Evolutionary conservation across 2,888 invertebrate species (phyloP).

Genomic region (Hesperia comma): DNA sequence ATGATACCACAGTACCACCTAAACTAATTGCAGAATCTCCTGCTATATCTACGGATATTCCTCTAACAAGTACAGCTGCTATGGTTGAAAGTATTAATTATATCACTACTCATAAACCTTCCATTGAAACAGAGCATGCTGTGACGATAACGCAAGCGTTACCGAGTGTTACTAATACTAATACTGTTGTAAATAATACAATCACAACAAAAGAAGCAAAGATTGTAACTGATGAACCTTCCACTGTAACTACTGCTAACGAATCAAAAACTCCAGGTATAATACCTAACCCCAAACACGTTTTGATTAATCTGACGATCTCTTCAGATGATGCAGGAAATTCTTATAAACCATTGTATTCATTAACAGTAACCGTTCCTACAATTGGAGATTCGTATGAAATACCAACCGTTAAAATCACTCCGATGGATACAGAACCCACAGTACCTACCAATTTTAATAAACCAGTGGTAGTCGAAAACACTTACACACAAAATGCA

Average conservation of each 20-base stretch:
- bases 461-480: slow-evolving; percentile 71
- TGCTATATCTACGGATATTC: slow-evolving; percentile 44
- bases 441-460: slow-evolving; percentile 73
- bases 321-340: slow-evolving; percentile 85
- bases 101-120: slow-evolving; percentile 54
- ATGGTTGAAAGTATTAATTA: slow-evolving; percentile 46
- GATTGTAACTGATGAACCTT: slow-evolving; percentile 46
- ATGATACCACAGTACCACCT: slow-evolving; percentile 44
- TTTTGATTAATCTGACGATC: slow-evolving; percentile 92
- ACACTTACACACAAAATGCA: slow-evolving; percentile 50
- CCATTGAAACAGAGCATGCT: slow-evolving; percentile 60
- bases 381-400: slow-evolving; percentile 82
- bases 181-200: slow-evolving; percentile 51
- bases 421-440: slow-evolving; percentile 73
- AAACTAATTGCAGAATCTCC: slow-evolving; percentile 41
- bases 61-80: slow-evolving; percentile 50
- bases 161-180: slow-evolving; percentile 60
- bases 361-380: slow-evolving; percentile 91
- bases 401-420: slow-evolving; percentile 83
- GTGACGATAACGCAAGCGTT: slow-evolving; percentile 53
- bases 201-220: slow-evolving; percentile 46
- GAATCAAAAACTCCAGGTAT: slow-evolving; percentile 65
- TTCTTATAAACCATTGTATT: slow-evolving; percentile 87
- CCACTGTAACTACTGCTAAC: slow-evolving; percentile 57
- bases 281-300: slow-evolving; percentile 82